phyloP scores from a whole-genome alignment of 2,888 invertebrate genomes.

The Trichogramma evanescens region DNA sequence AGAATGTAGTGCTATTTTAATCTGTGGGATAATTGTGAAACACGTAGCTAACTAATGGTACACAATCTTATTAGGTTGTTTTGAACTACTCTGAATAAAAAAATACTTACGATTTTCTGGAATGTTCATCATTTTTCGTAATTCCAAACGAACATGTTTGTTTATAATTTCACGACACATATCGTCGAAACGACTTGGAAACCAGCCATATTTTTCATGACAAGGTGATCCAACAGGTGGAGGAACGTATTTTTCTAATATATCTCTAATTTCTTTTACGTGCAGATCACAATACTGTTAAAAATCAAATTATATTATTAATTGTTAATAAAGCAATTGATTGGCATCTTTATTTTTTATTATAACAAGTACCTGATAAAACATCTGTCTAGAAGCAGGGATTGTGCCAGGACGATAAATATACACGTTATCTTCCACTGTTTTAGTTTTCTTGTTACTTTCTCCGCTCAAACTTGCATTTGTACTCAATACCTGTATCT shows the following conservation, averaged over 20 bases:
- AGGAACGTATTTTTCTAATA: constrained; percentile 60
- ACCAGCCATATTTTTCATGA: constrained; percentile 72
- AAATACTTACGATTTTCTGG: constrained; percentile 41
- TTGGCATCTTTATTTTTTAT: neutral
- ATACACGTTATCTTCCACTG: constrained; percentile 50
- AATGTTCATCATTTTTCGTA: constrained; percentile 43
- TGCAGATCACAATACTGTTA: constrained; percentile 71
- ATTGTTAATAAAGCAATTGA: neutral
- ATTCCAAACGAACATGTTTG: constrained; percentile 54
- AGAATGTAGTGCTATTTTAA: no score
- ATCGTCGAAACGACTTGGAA: constrained; percentile 63
- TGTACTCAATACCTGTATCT: constrained; percentile 36
- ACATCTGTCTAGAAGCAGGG: constrained; percentile 80
- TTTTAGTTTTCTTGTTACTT: constrained; percentile 32
- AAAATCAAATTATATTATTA: neutral
- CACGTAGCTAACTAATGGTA: no score
- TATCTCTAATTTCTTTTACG: constrained; percentile 70
- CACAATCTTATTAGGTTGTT: no score
- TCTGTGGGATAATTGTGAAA: no score
- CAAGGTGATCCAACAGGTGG: constrained; percentile 56
- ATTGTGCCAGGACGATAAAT: constrained; percentile 64
- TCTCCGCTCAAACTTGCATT: constrained; percentile 35
- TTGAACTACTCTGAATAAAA: neutral
- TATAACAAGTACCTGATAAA: constrained; percentile 64
- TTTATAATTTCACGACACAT: constrained; percentile 69